These are phyloP conservation scores for Clarias gariepinus DNA, from an alignment of 2,113 vertebrate species.

Conservation along the genomic window DNA sequence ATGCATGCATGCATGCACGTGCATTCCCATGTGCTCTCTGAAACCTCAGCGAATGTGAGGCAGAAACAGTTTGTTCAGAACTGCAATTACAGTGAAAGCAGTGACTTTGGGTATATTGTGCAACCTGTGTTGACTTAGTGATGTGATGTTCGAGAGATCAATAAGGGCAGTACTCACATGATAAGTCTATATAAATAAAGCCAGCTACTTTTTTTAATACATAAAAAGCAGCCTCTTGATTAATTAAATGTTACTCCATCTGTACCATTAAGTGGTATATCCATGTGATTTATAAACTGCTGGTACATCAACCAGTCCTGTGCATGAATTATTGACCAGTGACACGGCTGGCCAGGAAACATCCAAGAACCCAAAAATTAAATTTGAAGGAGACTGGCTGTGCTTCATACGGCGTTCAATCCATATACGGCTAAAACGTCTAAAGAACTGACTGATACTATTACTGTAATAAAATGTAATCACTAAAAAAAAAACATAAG, in stretches of 20 bases:
- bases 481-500: background rate
- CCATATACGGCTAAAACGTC: background rate
- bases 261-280: background rate
- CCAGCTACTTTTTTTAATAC: background rate
- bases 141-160: background rate
- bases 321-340: background rate
- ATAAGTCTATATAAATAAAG: background rate
- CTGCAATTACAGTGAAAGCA: background rate
- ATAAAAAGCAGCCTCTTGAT: background rate
- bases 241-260: constrained; percentile 3
- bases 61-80: background rate
- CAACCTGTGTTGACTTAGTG: too few relatives aligned
- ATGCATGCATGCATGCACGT: background rate
- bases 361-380: background rate
- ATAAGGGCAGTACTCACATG: background rate
- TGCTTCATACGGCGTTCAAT: background rate
- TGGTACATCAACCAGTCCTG: background rate
- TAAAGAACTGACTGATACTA: background rate
- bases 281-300: background rate
- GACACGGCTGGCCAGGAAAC: background rate
- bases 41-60: background rate
- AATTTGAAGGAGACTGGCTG: background rate
- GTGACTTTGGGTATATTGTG: background rate
- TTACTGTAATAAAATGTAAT: background rate
- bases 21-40: background rate